These are phyloP conservation scores for Cherax quadricarinatus DNA, from an alignment of 1,140 invertebrate species.

Conservation along the genomic window DNA sequence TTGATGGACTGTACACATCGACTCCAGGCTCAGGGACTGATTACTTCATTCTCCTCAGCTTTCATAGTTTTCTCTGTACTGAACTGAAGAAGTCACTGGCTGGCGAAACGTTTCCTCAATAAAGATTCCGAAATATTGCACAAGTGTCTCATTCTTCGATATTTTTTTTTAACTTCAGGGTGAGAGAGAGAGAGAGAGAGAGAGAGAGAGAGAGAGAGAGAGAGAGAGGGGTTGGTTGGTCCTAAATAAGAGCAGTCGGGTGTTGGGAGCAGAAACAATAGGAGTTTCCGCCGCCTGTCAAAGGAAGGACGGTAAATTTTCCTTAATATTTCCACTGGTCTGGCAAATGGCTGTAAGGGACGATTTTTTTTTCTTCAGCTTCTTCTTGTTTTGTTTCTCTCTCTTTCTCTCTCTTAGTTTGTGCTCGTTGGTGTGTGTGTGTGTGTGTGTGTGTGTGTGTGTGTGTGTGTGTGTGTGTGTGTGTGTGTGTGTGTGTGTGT, in stretches of 20 bases:
- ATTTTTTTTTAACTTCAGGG: too few relatives aligned
- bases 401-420: constrained; percentile 16
- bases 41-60: too few relatives aligned
- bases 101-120: too few relatives aligned
- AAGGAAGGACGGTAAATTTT: constrained; percentile 52
- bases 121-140: too few relatives aligned
- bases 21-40: too few relatives aligned
- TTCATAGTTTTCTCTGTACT: too few relatives aligned
- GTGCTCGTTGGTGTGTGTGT: too few relatives aligned
- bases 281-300: constrained; percentile 52
- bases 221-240: constrained; percentile 9
- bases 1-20: too few relatives aligned
- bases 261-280: constrained; percentile 55
- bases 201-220: constrained; percentile 24
- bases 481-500: not conserved
- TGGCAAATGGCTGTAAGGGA: constrained; percentile 53
- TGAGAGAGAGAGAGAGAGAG: constrained; percentile 37
- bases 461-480: not conserved
- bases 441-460: constrained; percentile 8
- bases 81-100: too few relatives aligned
- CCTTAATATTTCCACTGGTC: constrained; percentile 59
- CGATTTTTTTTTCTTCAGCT: not conserved
- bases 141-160: too few relatives aligned
- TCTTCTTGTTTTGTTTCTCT: constrained; percentile 5
- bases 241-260: constrained; percentile 48